Conservation (phyloP, 2,888 invertebrate species). For the Miltochrista miniata region DNA sequence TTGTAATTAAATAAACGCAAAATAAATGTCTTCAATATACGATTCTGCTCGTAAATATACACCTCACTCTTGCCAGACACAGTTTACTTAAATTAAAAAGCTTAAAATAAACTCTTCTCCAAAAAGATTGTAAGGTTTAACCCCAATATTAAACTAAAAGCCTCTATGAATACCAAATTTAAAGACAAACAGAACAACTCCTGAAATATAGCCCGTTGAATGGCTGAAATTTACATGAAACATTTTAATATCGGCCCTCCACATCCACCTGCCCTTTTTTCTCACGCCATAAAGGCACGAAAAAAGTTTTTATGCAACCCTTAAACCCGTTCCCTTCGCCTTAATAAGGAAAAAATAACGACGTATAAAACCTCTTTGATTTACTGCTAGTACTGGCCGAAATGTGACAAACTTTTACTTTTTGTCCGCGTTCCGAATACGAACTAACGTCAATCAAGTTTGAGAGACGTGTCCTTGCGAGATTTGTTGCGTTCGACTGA, state of each 20-base stretch:
- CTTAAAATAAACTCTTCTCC: slow-evolving; percentile 25
- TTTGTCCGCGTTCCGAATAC: slow-evolving; percentile 44
- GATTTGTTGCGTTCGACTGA: slow-evolving; percentile 37
- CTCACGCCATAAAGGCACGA: slow-evolving; percentile 71
- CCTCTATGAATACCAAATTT: slow-evolving; percentile 77
- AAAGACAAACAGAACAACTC: slow-evolving; percentile 64
- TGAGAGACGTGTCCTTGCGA: slow-evolving; percentile 39
- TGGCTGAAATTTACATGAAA: slow-evolving; percentile 81
- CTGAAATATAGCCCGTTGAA: slow-evolving; percentile 72
- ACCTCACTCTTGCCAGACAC: neutral
- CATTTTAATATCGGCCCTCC: slow-evolving; percentile 77
- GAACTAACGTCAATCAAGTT: slow-evolving; percentile 58
- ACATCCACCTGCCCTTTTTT: slow-evolving; percentile 76
- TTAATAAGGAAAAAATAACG: slow-evolving; percentile 42
- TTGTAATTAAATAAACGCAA: too few species aligned
- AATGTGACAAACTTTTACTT: slow-evolving; percentile 49
- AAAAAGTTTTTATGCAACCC: slow-evolving; percentile 38
- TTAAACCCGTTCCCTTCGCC: slow-evolving; percentile 41
- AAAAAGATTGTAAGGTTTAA: slow-evolving; percentile 34
- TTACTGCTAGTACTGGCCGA: slow-evolving; percentile 44
- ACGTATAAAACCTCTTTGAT: slow-evolving; percentile 51
- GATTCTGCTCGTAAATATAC: neutral
- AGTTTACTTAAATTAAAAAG: slow-evolving; percentile 22
- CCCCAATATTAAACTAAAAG: slow-evolving; percentile 73
- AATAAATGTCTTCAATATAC: too few species aligned